Evolutionary conservation across 2,797 vertebrate species (phyloP).

Genomic region (Orestias chungarensis): DNA sequence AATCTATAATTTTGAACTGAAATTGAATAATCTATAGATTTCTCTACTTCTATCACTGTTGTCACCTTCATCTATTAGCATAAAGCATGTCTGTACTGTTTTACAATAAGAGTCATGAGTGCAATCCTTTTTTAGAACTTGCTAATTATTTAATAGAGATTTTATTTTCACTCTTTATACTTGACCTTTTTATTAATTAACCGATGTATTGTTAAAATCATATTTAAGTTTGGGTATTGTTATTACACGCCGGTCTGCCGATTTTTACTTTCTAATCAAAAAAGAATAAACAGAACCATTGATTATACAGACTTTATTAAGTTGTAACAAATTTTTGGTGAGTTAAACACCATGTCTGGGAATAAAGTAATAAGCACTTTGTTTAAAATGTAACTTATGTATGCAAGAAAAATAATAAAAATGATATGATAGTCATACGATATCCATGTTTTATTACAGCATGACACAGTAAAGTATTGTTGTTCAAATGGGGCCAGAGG

Average conservation of each 20-base stretch:
- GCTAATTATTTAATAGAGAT: neutral
- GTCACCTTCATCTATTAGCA: neutral
- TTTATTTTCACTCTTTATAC: neutral
- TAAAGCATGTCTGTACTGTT: neutral
- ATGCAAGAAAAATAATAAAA: slow-evolving; percentile 15
- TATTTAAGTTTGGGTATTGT: neutral
- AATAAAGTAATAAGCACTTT: slow-evolving; percentile 10
- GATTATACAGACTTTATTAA: slow-evolving; percentile 38
- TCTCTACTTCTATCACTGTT: neutral
- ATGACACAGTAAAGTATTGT: neutral
- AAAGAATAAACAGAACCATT: slow-evolving; percentile 21
- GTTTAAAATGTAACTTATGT: neutral
- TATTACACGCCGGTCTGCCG: neutral
- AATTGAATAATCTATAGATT: slow-evolving; percentile 1
- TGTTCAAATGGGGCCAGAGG: slow-evolving; percentile 52
- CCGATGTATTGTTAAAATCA: neutral
- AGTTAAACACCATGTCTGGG: neutral
- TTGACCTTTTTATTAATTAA: neutral
- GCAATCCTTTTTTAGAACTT: neutral
- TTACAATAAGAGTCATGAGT: neutral
- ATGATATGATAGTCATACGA: neutral
- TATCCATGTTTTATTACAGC: neutral
- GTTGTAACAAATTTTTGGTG: neutral
- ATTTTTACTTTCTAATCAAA: slow-evolving; percentile 26
- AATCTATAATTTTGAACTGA: neutral